Conservation (phyloP, 2,888 invertebrate species). For the Thecophora atra region DNA sequence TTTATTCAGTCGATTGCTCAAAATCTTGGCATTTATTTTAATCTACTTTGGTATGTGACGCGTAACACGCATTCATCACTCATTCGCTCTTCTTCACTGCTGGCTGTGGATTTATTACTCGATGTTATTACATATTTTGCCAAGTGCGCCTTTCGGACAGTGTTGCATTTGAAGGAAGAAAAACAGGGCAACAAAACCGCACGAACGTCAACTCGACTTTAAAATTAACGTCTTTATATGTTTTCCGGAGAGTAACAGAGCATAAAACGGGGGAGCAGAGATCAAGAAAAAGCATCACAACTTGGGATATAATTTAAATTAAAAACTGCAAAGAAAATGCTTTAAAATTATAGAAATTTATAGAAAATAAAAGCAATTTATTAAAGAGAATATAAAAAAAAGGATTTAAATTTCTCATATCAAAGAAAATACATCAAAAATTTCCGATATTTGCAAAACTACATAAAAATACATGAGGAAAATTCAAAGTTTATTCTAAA, state of each 20-base stretch:
- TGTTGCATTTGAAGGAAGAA: background rate
- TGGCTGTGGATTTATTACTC: background rate
- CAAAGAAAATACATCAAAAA: too few relatives aligned
- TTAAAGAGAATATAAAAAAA: background rate
- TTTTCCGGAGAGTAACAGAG: background rate
- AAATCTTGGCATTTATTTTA: slow-evolving; percentile 41
- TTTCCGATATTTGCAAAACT: too few relatives aligned
- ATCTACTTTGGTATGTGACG: slow-evolving; percentile 36
- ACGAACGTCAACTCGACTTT: background rate
- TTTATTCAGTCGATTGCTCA: slow-evolving; percentile 34
- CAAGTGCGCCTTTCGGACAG: background rate
- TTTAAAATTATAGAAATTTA: slow-evolving; percentile 1
- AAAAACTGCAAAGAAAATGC: background rate
- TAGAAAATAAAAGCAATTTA: background rate
- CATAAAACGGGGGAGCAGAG: background rate
- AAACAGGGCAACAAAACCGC: background rate
- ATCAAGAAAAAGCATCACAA: background rate
- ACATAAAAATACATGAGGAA: too few relatives aligned
- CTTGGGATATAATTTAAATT: too few relatives aligned
- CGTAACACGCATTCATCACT: background rate
- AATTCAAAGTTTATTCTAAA: too few relatives aligned
- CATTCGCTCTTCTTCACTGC: background rate
- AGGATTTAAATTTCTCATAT: too few relatives aligned
- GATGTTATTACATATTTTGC: background rate
- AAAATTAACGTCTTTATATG: background rate